Percentiles rank a stretch among this genome's conserved stretches.
phyloP scores from a whole-genome alignment of 2,888 invertebrate species.

The Drosophila longiperda region DNA sequence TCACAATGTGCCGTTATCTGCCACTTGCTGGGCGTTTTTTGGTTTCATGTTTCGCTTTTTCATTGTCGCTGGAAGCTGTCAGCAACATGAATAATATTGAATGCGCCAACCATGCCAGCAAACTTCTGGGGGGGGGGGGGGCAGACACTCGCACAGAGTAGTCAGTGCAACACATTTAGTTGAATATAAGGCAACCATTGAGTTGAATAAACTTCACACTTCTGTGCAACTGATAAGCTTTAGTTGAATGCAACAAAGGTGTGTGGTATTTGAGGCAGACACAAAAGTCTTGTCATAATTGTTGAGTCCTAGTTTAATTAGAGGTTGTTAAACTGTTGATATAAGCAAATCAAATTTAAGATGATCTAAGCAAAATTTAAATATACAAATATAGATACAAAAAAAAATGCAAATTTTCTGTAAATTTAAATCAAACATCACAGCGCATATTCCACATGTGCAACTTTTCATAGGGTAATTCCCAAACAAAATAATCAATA shows the following conservation, averaged over 20 bases:
- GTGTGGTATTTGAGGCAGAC: not conserved
- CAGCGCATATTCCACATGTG: not conserved
- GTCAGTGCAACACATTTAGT: slow-evolving; percentile 19
- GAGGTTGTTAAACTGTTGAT: not conserved
- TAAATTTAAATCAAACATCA: not conserved
- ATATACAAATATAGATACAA: not conserved
- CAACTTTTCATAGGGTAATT: slow-evolving; percentile 25
- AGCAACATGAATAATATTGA: slow-evolving; percentile 67
- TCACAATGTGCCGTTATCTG: slow-evolving; percentile 73
- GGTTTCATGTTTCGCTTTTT: slow-evolving; percentile 71
- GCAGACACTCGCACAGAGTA: not conserved
- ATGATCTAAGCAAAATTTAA: not conserved
- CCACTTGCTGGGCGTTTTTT: slow-evolving; percentile 60
- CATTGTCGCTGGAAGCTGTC: slow-evolving; percentile 63
- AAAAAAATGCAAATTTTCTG: not conserved
- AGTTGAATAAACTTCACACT: slow-evolving; percentile 15
- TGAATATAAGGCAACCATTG: slow-evolving; percentile 10
- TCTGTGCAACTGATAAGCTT: not conserved
- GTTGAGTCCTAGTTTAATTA: not conserved
- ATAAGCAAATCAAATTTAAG: not conserved
- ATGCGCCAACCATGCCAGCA: slow-evolving; percentile 41
- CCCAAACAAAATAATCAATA: slow-evolving; percentile 42
- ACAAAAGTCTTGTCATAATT: not conserved
- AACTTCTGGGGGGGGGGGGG: not conserved
- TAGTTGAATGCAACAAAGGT: not conserved